phyloP scores from a whole-genome alignment of 2,797 vertebrate genomes.

The Chaunax sp. region DNA sequence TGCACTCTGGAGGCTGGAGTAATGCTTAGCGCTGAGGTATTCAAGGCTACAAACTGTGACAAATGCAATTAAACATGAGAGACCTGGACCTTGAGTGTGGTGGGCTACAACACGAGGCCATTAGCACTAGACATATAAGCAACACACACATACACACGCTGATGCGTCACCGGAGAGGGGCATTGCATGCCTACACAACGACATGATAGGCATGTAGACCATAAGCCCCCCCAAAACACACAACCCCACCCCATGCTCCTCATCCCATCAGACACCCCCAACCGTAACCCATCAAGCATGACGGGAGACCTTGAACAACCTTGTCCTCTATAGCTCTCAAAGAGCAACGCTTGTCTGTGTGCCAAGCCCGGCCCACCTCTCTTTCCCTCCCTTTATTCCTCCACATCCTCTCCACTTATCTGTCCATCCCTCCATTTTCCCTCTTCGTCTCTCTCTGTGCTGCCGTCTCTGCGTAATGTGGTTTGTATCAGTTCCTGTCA shows the following conservation, averaged over 20 bases:
- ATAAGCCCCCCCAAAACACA: background rate
- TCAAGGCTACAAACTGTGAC: conserved; percentile 62
- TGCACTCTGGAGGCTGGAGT: conserved; percentile 24
- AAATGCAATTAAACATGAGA: conserved; percentile 67
- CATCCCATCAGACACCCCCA: conserved; percentile 33
- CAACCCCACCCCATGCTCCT: conserved; percentile 12
- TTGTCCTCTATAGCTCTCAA: conserved; percentile 62
- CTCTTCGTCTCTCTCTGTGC: conserved; percentile 45
- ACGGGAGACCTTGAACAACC: conserved; percentile 77
- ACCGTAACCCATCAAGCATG: conserved; percentile 54
- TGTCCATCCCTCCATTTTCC: conserved; percentile 48
- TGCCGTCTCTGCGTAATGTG: conserved; percentile 50
- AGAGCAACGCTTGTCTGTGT: conserved; percentile 59
- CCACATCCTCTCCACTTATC: conserved; percentile 49
- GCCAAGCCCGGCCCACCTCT: conserved; percentile 63
- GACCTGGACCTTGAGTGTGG: conserved; percentile 45
- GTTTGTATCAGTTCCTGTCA: conserved; percentile 65
- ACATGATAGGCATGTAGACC: conserved; percentile 23
- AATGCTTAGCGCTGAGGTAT: conserved; percentile 44
- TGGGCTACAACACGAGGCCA: conserved; percentile 42
- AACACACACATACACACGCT: conserved; percentile 1
- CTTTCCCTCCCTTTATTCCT: conserved; percentile 14
- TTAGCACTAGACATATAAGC: conserved; percentile 31
- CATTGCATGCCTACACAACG: conserved; percentile 25
- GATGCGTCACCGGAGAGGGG: conserved; percentile 2